Evolutionary conservation across 2,113 vertebrate species (phyloP), one percentile per base, ranked within the genome.

Genomic region (Empidonax alnorum): DNA sequence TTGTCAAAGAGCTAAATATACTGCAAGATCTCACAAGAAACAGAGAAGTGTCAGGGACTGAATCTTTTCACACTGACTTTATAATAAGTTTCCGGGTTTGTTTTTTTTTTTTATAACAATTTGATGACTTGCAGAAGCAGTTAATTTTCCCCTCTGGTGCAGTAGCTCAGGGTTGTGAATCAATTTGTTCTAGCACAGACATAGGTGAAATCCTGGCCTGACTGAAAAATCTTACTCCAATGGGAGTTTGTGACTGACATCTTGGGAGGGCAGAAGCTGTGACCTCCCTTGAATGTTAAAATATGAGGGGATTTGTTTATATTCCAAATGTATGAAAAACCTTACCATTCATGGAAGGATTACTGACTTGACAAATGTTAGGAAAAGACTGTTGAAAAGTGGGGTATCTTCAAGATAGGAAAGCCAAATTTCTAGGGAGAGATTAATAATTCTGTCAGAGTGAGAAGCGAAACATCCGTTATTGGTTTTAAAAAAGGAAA

Each of bases 1-100:
- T 97, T 97, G 90, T 95, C 90, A 96, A 94, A 73, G 85, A 96
- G 88, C 93, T 97, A 93, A 91, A 90, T 81, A 94, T 84, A 93
- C 65, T 91, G 79, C 72, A 85, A 94, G 67, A 90, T 97, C 63
- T 93, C 81, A 95, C 96, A 94, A 95, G 93, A 96, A 96, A 97
- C 56, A 66, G 84, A 68, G 85, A 95, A 71, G 46, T 93, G 94
- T 92, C 96, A 95, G 95, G 75, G 81, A 94, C 65, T 75, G 80
- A 93, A 93, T 87, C 75, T 89, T 89, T 95, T 95, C 84, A 89
- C 95, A 76, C 79, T 93, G 89, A 93, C 77, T 96, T 94, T 89
- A 93, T 84, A 93, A 96, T 91, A 93, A 91, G 89, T 76, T 94
- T 83, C 62, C 0, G 0, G 9, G 10, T 11, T 14, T 55, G 77